Base-by-base conservation (phyloP, 2,113 vertebrate genomes). In the Lampris megalopsis region DNA sequence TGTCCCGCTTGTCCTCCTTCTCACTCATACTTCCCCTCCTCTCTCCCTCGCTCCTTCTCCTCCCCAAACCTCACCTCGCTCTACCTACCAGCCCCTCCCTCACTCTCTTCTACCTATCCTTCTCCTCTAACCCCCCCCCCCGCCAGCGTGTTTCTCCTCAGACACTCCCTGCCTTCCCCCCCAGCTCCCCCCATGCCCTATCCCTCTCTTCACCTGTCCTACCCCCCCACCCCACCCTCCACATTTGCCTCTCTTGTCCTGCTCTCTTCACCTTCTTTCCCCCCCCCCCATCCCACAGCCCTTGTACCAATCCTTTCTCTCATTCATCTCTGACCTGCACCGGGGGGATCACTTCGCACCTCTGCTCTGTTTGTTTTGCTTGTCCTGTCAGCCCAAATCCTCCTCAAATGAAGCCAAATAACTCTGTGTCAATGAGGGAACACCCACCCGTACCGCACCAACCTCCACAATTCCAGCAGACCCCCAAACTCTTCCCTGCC, bases 321-420 rank as follows among this genome's bases (percentile, higher is more conserved):
- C 76, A 73, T 79, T 88, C 73, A 78, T 89, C 90, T 89, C 81
- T 88, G 90, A 81, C 89, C 90, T 85, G 81, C 84, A 78, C 56
- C 1, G 49, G 75, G 49, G 75, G 72, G 87, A 92, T 95, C 94
- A 91, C 87, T 94, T 95, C 91, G 83, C 94, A 94, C 92, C 90
- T 92, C 80, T 0, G 58, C 65, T 86, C 92, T 96, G 94, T 95
- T 95, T 95, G 90, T 94, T 95, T 91, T 91, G 85, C 89, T 94
- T 93, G 89, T 89, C 88, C 93, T 93, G 92, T 94, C 94, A 92
- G 69, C 90, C 77, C 79, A 38, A 65, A 78, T 42, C 74, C 81
- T 61, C 57, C 81, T n/a, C 61, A n/a, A 84, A 91, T 57, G 85
- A 92, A 89, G 63, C 58, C 81, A 84, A 87, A 92, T 90, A 86